Conservation (phyloP, 2,797 vertebrate species). For the Manis javanica region DNA sequence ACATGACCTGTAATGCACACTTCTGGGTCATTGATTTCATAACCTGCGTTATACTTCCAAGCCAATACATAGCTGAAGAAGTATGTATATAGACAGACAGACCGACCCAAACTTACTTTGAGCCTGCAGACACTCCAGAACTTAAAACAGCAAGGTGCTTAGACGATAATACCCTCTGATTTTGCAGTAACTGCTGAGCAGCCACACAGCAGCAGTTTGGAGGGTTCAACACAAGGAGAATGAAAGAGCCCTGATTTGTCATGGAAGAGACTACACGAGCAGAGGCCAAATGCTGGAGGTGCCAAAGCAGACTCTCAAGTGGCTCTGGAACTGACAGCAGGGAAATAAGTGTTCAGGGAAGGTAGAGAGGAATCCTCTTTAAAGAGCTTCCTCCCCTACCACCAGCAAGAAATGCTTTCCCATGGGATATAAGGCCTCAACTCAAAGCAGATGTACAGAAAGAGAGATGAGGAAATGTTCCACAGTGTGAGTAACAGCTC, state of each 20-base stretch:
- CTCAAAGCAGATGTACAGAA: not conserved
- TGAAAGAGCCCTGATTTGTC: not conserved
- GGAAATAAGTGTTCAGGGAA: not conserved
- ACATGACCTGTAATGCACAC: not conserved
- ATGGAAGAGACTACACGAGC: constrained; percentile 35
- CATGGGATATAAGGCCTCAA: not conserved
- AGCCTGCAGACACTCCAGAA: not conserved
- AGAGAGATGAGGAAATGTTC: not conserved
- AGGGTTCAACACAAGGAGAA: not conserved
- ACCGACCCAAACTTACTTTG: not conserved
- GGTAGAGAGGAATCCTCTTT: not conserved
- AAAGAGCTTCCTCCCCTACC: not conserved
- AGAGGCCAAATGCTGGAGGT: constrained; percentile 7
- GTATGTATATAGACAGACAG: not conserved
- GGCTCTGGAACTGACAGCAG: constrained; percentile 54
- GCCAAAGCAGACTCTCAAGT: constrained; percentile 44
- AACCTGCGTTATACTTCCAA: not conserved
- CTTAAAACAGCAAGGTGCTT: not conserved
- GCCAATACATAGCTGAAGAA: not conserved
- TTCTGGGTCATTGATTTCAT: not conserved
- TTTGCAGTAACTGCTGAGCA: not conserved
- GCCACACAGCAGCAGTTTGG: not conserved
- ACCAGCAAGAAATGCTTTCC: not conserved
- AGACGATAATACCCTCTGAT: not conserved
- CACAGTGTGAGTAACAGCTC: not conserved